Percentiles rank a stretch among this genome's conserved stretches.
These are phyloP conservation scores for Ochropleura leucogaster DNA, from an alignment of 2,888 invertebrate genomes.

Conservation along the genomic window DNA sequence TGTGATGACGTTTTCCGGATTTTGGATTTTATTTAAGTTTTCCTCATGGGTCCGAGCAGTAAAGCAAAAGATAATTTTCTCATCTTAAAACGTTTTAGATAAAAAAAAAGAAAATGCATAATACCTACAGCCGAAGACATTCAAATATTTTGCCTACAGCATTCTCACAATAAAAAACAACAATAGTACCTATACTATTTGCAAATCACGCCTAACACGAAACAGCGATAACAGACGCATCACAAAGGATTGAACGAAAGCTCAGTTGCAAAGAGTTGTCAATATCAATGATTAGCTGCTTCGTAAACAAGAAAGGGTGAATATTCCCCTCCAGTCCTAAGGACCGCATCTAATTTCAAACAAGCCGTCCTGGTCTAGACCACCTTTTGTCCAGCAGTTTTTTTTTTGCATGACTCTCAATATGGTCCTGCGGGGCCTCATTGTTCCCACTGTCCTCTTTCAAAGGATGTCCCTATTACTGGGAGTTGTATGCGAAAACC, in stretches of 20 bases:
- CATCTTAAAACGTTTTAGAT: not conserved
- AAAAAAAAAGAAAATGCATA: not conserved
- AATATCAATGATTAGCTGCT: conserved; percentile 51
- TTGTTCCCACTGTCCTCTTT: conserved; percentile 79
- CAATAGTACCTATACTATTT: not conserved
- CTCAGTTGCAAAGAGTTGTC: conserved; percentile 15
- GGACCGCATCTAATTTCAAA: conserved; percentile 77
- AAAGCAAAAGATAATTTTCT: not conserved
- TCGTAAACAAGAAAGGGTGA: conserved; percentile 53
- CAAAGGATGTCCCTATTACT: conserved; percentile 70
- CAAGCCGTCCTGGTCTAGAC: conserved; percentile 78
- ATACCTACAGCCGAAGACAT: too few relatives aligned
- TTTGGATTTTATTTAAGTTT: not conserved
- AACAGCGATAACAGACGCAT: not conserved
- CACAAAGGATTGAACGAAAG: conserved; percentile 21
- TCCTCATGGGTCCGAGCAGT: not conserved
- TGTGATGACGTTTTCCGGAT: not conserved
- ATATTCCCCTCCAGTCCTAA: conserved; percentile 29
- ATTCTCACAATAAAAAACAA: not conserved
- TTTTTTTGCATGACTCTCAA: conserved; percentile 80
- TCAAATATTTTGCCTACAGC: not conserved
- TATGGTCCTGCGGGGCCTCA: conserved; percentile 77
- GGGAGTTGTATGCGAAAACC: conserved; percentile 60
- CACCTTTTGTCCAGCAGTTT: conserved; percentile 76
- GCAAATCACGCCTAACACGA: not conserved